Percentiles rank a stretch among this genome's conserved stretches.
phyloP scores from a whole-genome alignment of 2,888 invertebrate genomes.

The Cheilosia pagana region DNA sequence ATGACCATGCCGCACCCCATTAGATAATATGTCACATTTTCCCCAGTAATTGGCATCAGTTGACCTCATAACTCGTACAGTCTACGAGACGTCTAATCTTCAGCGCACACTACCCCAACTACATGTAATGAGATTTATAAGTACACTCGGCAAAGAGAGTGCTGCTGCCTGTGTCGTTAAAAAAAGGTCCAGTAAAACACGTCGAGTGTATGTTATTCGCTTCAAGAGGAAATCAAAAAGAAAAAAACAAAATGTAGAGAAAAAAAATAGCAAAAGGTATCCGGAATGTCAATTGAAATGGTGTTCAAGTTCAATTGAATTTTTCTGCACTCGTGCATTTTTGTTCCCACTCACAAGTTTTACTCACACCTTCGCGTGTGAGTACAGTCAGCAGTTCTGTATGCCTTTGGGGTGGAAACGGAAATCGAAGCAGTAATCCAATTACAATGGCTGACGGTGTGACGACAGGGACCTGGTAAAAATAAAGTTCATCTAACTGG shows the following conservation, averaged over 20 bases:
- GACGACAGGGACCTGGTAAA: neutral
- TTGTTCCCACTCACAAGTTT: neutral
- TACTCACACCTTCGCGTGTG: neutral
- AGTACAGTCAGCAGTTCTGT: neutral
- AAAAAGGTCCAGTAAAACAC: neutral
- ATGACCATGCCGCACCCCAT: neutral
- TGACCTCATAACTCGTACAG: neutral
- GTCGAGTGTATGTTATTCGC: neutral
- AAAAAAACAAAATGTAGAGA: neutral
- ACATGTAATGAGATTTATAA: neutral
- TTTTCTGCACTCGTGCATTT: neutral
- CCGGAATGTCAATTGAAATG: conserved; percentile 21
- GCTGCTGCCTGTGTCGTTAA: neutral
- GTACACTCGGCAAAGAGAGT: neutral
- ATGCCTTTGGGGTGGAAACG: conserved; percentile 12
- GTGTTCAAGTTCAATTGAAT: conserved; percentile 35
- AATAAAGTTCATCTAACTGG: neutral
- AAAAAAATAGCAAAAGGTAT: neutral
- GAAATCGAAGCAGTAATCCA: conserved; percentile 44
- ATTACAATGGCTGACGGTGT: conserved; percentile 29
- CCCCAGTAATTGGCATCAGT: conserved; percentile 14
- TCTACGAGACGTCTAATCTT: conserved; percentile 16
- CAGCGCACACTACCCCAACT: neutral
- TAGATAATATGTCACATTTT: conserved; percentile 12
- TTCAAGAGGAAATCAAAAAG: neutral